Conservation (phyloP, 2,113 vertebrate species). For the Embiotoca jacksoni region DNA sequence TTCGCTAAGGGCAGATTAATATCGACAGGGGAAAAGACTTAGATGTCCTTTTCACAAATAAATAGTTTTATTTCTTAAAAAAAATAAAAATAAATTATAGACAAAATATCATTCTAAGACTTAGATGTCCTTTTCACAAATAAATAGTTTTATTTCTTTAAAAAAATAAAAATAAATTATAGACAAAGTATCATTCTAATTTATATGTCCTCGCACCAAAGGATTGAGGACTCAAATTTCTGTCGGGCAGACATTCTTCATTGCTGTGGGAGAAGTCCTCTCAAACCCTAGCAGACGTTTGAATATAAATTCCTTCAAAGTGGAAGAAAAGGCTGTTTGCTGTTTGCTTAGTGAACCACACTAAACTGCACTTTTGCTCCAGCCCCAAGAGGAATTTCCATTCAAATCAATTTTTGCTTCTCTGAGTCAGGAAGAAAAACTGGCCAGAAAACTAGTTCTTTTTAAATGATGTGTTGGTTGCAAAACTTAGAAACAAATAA, state of each 20-base stretch:
- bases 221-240: not conserved
- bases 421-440: slow-evolving; percentile 8
- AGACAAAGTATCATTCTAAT: not conserved
- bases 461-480: slow-evolving; percentile 11
- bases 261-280: not conserved
- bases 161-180: not conserved
- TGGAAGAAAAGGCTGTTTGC: slow-evolving; percentile 21
- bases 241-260: too few relatives aligned
- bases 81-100: not conserved
- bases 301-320: not conserved
- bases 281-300: slow-evolving; percentile 24
- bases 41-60: slow-evolving; percentile 3
- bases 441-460: slow-evolving; percentile 10
- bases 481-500: slow-evolving; percentile 13
- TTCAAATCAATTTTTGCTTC: slow-evolving; percentile 11
- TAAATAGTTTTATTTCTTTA: not conserved
- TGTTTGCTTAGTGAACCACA: slow-evolving; percentile 39
- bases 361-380: slow-evolving; percentile 13
- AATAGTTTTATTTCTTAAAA: not conserved
- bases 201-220: not conserved
- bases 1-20: not conserved
- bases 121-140: not conserved
- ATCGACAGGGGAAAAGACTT: too few relatives aligned
- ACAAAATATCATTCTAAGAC: not conserved
- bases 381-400: slow-evolving; percentile 19